These are phyloP conservation scores for Dreissena rostriformis DNA, from an alignment of 1,140 invertebrate species.

Conservation along the genomic window DNA sequence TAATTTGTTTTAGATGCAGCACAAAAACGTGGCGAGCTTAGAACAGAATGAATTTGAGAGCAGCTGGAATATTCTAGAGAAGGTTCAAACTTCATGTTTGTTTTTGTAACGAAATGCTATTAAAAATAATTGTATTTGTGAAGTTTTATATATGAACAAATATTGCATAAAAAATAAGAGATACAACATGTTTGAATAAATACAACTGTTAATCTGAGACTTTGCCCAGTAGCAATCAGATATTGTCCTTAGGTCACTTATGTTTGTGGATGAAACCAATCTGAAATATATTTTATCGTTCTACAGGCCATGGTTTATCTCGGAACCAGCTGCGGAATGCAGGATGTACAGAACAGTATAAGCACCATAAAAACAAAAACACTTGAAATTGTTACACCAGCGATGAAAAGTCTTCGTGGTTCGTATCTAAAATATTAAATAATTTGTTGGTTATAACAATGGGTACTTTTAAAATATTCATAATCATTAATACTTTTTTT, in stretches of 20 bases:
- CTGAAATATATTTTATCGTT: too few species aligned
- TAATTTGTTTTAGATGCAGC: constrained; percentile 1
- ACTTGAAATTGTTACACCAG: not conserved
- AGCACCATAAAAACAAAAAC: not conserved
- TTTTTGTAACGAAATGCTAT: too few species aligned
- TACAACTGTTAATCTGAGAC: too few species aligned
- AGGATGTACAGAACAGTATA: not conserved
- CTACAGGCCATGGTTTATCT: not conserved
- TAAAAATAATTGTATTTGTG: too few species aligned
- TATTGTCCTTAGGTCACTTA: too few species aligned
- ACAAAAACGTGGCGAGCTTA: not conserved
- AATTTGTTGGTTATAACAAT: not conserved
- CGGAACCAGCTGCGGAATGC: not conserved
- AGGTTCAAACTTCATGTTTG: too few species aligned
- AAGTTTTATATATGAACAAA: too few species aligned
- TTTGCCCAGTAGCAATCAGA: too few species aligned
- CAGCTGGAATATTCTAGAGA: constrained; percentile 4
- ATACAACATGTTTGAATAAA: too few species aligned
- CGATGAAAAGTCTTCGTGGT: not conserved
- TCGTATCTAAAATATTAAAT: not conserved
- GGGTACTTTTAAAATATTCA: not conserved
- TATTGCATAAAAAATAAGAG: too few species aligned
- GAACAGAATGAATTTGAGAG: constrained; percentile 12
- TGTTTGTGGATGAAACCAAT: too few species aligned
- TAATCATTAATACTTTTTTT: not conserved